Conservation (phyloP, 2,113 vertebrate genomes). For the Orientallactaga bullata region DNA sequence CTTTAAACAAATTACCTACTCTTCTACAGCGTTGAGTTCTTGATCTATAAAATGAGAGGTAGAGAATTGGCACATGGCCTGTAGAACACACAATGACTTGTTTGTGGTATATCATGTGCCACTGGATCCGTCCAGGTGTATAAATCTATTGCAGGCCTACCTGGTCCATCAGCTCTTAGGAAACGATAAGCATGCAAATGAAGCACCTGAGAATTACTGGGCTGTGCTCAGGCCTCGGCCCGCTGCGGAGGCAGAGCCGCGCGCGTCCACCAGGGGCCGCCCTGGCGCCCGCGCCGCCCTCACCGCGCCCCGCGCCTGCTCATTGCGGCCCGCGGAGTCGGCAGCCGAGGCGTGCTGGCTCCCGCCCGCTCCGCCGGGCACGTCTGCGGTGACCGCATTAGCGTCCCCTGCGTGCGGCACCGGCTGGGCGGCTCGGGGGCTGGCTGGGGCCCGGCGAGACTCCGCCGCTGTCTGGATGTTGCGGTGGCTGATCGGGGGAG, state of each 20-base stretch:
- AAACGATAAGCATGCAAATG: background rate
- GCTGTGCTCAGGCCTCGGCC: fast-evolving
- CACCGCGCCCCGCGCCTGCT: background rate
- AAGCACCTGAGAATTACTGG: background rate
- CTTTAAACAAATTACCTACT: background rate
- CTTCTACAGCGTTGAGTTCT: background rate
- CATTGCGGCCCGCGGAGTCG: background rate
- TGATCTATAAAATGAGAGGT: background rate
- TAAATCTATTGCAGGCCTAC: background rate
- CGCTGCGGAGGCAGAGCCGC: background rate
- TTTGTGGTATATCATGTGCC: background rate
- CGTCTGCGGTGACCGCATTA: background rate
- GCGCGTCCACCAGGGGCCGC: slow-evolving; percentile 8
- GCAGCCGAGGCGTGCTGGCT: too few species aligned
- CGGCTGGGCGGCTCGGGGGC: background rate
- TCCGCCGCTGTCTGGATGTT: slow-evolving; percentile 87
- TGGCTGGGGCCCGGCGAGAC: background rate
- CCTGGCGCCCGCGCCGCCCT: fast-evolving
- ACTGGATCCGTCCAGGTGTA: background rate
- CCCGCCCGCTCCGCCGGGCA: too few species aligned
- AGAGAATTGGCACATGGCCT: background rate
- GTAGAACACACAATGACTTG: background rate
- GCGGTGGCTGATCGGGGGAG: slow-evolving; percentile 95
- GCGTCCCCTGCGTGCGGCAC: background rate
- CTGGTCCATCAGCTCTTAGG: background rate